Evolutionary conservation across 2,797 vertebrate species (phyloP), one percentile per base, ranked within the genome.

Genomic region (Rachycentron canadum): DNA sequence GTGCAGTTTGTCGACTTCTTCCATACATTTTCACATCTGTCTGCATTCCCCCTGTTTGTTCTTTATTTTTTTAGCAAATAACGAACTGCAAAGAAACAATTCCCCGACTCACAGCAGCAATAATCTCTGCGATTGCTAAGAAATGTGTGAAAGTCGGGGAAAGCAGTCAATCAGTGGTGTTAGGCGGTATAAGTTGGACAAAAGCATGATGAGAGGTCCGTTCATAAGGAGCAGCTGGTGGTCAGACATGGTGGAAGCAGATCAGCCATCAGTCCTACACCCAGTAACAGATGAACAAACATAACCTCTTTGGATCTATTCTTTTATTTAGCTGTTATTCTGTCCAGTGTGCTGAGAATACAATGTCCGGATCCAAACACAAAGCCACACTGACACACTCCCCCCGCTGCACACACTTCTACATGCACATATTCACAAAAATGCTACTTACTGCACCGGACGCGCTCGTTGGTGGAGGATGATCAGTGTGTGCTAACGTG

Each of bases 371-470:
- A 72, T 45, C 41, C 67, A 47, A 69, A 68, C 67, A 89, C 90
- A 93, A 90, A 90, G 78, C 41, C 60, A 36, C 76, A 16, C 43
- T 12, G 34, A 74, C 82, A 50, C 84, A 2, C 62, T 7, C 67
- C 11, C 57, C 6, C 23, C 4, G 38, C 38, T 16, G 68, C 83
- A 57, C 40, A 0, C 55, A 26, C 49, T 1, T 6, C 36, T 13
- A 59, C 72, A 74, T 32, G 59, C 53, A 72, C 6, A 73, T 3
- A 84, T 2, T 17, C n/a, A 30, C 56, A 77, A 28, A 78, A 62
- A 82, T 21, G 52, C 32, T 84, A 93, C 94, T 94, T 86, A 93
- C 94, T 41, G 86, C 84, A 70, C 55, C 1, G 53, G 76, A 23
- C 49, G 77, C 63, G 69, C 69, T 34, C 1, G 61, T 6, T 55